Base-by-base conservation (phyloP, 2,888 invertebrate genomes). In the Cheilosia vulpina region DNA sequence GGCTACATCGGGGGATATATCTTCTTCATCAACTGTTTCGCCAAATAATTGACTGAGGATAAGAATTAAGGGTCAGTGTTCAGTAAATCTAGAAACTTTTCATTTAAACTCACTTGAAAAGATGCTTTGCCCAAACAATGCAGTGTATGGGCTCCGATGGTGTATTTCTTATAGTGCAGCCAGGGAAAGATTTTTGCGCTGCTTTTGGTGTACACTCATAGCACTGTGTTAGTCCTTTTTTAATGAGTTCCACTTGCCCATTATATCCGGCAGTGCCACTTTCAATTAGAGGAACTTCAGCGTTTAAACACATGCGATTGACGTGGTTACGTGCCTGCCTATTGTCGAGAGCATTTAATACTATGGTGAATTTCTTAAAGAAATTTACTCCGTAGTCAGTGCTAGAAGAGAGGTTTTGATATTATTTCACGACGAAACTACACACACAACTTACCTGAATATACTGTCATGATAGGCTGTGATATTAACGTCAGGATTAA, bases 121-220 rank as follows among this genome's bases (percentile, higher is more conserved):
- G 94, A 93, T 99, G 98, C 92, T 99, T 99, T 0, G 98, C 97
- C 99, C 99, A 99, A 21, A 99, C 99, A 88, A 99, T 98, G 92
- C 99, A 99, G 93, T 99, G 99, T 88, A 99, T 98, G 0, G 98
- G 98, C 92, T 99, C 99, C 0, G 98, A 99, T 0, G 99, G 99
- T 0, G 99, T 99, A 91, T 99, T 99, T 52, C 99, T 94, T 88
- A 99, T 99, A 1, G 99, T 99, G 91, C 99, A 99, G 0, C 99
- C 98, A 0, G 99, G 99, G 93, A 95, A 99, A 6, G 97, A 96
- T 91, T 98, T 98, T 90, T 98, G 97, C 19, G 96, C 94, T 7
- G 97, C 95, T 92, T 98, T 98, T 0, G 98, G 97, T 69, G 96
- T 95, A 91, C 99, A 99, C 92, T 99, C 99, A 89, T 99, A 99